Evolutionary conservation across 2,888 invertebrate species (phyloP).

Genomic region (Holacanthella duospinosa): DNA sequence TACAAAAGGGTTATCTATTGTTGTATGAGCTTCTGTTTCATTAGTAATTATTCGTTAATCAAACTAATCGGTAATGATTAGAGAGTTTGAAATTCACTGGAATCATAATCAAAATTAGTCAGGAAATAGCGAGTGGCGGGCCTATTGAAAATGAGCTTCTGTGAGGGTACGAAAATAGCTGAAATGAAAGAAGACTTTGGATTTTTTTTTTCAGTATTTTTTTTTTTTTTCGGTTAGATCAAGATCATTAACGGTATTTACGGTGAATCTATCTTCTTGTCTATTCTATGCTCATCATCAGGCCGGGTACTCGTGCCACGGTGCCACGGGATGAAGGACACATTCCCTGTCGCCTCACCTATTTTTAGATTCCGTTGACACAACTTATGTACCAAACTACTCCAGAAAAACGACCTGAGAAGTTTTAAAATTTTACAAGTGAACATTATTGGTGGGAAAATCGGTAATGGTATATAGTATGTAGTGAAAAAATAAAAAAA

Average conservation of each 20-base stretch:
- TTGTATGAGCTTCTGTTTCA: no score
- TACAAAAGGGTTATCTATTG: no score
- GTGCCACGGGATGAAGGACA: no score
- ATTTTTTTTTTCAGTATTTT: neutral
- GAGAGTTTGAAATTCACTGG: no score
- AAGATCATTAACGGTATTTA: conserved; percentile 4
- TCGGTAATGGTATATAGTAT: no score
- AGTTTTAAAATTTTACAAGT: neutral
- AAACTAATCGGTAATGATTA: no score
- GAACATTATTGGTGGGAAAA: no score
- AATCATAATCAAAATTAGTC: no score
- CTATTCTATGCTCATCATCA: neutral
- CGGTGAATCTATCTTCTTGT: conserved; percentile 1
- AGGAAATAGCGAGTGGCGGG: no score
- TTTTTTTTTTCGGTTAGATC: neutral
- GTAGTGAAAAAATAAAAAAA: no score
- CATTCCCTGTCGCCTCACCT: neutral
- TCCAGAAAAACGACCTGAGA: neutral
- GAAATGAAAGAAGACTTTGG: neutral
- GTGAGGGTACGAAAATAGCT: neutral
- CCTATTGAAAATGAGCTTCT: no score
- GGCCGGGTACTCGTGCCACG: neutral
- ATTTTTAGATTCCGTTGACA: neutral
- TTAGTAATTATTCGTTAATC: no score
- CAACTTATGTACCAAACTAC: neutral